Evolutionary conservation across 2,888 invertebrate species (phyloP).

Genomic region (Hirudinaria manillensis): DNA sequence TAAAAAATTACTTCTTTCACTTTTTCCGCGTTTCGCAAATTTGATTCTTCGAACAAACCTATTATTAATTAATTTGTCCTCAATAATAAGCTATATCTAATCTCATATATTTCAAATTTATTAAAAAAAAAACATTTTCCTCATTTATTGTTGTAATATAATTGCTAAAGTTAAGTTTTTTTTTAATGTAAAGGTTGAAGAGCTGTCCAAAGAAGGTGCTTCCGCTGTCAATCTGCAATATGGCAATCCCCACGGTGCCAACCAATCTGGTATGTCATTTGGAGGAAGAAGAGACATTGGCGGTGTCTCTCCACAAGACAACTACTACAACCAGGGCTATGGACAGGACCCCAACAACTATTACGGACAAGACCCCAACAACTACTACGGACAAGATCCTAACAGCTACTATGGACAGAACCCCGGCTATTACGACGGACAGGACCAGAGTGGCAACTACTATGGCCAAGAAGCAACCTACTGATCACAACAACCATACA

Average conservation of each 20-base stretch:
- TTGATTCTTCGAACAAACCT: too few relatives aligned
- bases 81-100: too few relatives aligned
- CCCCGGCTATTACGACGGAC: constrained; percentile 2
- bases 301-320: constrained; percentile 21
- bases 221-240: constrained; percentile 47
- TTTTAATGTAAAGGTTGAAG: constrained; percentile 38
- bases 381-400: constrained; percentile 24
- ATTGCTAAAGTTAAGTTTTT: too few relatives aligned
- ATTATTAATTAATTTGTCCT: too few relatives aligned
- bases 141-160: too few relatives aligned
- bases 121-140: too few relatives aligned
- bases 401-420: constrained; percentile 6
- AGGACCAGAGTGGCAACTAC: constrained; percentile 15
- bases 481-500: neutral
- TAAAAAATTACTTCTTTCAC: too few relatives aligned
- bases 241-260: constrained; percentile 50
- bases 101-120: too few relatives aligned
- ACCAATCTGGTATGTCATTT: constrained; percentile 49
- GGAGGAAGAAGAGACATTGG: constrained; percentile 47
- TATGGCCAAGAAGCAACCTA: constrained; percentile 22
- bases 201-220: constrained; percentile 42
- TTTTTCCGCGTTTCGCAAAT: too few relatives aligned
- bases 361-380: constrained; percentile 18
- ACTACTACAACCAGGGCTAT: constrained; percentile 21
- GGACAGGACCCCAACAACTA: neutral